Evolutionary conservation across 2,113 vertebrate species (phyloP), one percentile per base, ranked within the genome.

Genomic region (Dipodomys ordii): DNA sequence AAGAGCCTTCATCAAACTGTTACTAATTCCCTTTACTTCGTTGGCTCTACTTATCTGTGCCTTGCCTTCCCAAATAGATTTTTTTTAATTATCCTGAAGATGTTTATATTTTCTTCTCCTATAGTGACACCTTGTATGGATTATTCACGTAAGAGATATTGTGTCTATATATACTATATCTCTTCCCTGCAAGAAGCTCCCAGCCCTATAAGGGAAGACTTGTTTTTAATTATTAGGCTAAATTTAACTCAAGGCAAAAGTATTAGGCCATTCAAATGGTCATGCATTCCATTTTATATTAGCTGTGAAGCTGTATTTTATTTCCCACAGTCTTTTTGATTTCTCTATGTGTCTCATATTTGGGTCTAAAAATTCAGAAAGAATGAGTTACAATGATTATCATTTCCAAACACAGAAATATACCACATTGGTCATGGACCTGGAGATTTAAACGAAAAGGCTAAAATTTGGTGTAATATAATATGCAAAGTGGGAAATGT

Each of bases 91-190:
- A 69, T 39, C 28, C 25, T 71, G 9, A 78, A n/a, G 23, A 13
- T 32, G 13, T 32, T 89, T 86, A 77, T 44, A 53, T 87, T 87
- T 92, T 73, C 74, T 91, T 3, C 64, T 74, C 4, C 62, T 16
- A 62, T 64, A 68, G 39, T 72, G 4, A 35, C 2, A 77, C 12
- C 81, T 90, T 87, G 27, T 15, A 86, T 89, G 18, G 67, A 8
- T 67, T 68, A 46, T 27, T 25, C 11, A 46, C 22, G 11, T 57
- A 62, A 39, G 19, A 80, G n/a, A 57, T 49, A 12, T 23, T 86
- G 39, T 67, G 30, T 74, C 19, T 27, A 10, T 28, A 49, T 68
- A 67, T 28, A 16, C 60, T 86, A 74, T 76, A 65, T 19, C 44
- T 57, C 6, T 73, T 46, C 13, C 10, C 15, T 22, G 1, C 1